Percentiles rank a stretch among this genome's conserved stretches.
Evolutionary conservation across 2,888 invertebrate species (phyloP).

Genomic region (Nemapogon koenigi): DNA sequence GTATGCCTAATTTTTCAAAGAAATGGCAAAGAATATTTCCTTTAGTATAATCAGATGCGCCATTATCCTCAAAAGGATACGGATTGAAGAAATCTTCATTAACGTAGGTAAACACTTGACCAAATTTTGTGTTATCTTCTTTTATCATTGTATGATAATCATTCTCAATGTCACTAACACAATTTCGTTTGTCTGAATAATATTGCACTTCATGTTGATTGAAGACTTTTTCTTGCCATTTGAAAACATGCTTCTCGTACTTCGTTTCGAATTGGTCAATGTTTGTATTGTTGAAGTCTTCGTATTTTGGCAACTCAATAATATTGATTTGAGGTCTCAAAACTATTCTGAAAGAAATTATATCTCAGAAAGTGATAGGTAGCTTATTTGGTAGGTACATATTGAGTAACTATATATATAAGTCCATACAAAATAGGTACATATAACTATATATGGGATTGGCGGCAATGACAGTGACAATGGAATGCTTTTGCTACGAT

Average conservation of each 20-base stretch:
- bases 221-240: conserved; percentile 79
- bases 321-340: conserved; percentile 37
- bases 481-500: no score
- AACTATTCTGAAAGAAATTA: conserved; percentile 30
- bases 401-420: no score
- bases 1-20: conserved; percentile 28
- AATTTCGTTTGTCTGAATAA: conserved; percentile 68
- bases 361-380: not conserved
- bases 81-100: conserved; percentile 59
- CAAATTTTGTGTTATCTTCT: conserved; percentile 31
- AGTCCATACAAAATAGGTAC: no score
- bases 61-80: not conserved
- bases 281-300: conserved; percentile 31
- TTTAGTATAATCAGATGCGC: not conserved
- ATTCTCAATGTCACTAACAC: conserved; percentile 64
- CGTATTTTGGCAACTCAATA: conserved; percentile 40
- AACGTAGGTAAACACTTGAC: conserved; percentile 62
- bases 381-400: not conserved
- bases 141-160: conserved; percentile 32
- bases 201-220: conserved; percentile 66
- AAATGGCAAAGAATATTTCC: conserved; percentile 22
- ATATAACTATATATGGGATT: no score
- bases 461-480: no score
- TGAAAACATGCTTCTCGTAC: conserved; percentile 50
- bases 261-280: conserved; percentile 23